A percentile compares a stretch with the other conserved stretches of the same genome.
These are phyloP conservation scores for Gnathonemus echidnorhynchus DNA, from an alignment of 2,113 vertebrate species.

Conservation along the genomic window DNA sequence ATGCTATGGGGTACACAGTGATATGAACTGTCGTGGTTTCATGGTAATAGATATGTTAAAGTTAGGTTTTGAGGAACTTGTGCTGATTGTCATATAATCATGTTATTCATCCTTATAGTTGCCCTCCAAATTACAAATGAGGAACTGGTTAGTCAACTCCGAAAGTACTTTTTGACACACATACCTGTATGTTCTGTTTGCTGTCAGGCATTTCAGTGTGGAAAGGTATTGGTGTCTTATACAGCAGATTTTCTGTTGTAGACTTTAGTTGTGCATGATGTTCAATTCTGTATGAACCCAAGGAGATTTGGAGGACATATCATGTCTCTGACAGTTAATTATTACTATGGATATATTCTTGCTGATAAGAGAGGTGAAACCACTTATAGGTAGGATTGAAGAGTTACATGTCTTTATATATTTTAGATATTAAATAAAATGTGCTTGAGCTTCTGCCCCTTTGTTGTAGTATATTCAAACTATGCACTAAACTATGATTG, in stretches of 20 bases:
- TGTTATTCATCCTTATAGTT: neutral
- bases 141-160: neutral
- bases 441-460: neutral
- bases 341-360: neutral
- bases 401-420: neutral
- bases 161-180: neutral
- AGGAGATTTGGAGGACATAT: slow-evolving; percentile 2
- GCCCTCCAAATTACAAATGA: neutral
- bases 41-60: neutral
- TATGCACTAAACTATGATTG: neutral
- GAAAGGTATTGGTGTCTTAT: neutral
- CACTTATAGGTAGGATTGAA: neutral
- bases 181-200: neutral
- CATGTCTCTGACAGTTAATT: neutral
- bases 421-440: neutral
- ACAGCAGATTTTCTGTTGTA: neutral
- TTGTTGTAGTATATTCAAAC: neutral
- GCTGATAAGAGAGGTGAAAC: neutral
- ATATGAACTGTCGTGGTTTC: neutral
- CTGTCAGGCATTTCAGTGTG: neutral
- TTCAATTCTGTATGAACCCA: neutral
- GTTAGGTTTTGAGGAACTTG: neutral
- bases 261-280: neutral
- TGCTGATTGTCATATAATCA: neutral
- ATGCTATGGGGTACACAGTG: neutral